A percentile compares a stretch with the other conserved stretches of the same genome.
phyloP scores from a whole-genome alignment of 2,113 vertebrate species.

The Gallinago jamesoni region DNA sequence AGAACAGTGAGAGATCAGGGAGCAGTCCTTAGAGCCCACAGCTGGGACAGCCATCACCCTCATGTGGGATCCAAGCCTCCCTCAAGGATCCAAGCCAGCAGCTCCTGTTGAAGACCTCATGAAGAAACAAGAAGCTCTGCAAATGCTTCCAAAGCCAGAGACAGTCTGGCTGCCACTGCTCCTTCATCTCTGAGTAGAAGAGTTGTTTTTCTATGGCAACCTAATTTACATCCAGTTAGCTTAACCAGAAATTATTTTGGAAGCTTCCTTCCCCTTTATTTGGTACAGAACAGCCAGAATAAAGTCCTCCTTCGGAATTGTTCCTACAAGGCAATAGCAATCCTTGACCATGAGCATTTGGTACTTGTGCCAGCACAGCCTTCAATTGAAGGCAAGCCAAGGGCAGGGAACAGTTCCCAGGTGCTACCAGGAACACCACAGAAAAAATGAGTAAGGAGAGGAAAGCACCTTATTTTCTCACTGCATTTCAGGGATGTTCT shows the following conservation, averaged over 20 bases:
- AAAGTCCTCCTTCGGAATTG: not conserved
- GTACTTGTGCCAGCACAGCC: not conserved
- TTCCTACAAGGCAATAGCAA: not conserved
- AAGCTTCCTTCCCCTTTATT: not conserved
- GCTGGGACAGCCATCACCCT: not conserved
- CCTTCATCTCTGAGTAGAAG: not conserved
- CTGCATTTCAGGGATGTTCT: not conserved
- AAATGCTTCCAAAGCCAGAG: not conserved
- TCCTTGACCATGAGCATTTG: not conserved
- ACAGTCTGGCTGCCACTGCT: not conserved
- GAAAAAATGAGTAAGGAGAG: not conserved
- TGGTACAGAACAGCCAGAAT: not conserved
- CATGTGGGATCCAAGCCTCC: rapidly evolving
- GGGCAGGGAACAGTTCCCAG: not conserved
- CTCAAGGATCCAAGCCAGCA: not conserved
- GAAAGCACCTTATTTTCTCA: not conserved
- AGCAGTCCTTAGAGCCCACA: not conserved
- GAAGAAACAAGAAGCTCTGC: not conserved
- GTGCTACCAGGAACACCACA: not conserved
- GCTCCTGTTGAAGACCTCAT: not conserved
- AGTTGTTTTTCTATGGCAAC: not conserved
- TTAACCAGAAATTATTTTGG: rapidly evolving
- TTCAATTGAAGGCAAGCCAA: not conserved
- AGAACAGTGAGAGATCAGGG: not conserved
- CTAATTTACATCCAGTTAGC: not conserved